phyloP scores from a whole-genome alignment of 2,888 invertebrate species.

The Phytoseiulus persimilis region DNA sequence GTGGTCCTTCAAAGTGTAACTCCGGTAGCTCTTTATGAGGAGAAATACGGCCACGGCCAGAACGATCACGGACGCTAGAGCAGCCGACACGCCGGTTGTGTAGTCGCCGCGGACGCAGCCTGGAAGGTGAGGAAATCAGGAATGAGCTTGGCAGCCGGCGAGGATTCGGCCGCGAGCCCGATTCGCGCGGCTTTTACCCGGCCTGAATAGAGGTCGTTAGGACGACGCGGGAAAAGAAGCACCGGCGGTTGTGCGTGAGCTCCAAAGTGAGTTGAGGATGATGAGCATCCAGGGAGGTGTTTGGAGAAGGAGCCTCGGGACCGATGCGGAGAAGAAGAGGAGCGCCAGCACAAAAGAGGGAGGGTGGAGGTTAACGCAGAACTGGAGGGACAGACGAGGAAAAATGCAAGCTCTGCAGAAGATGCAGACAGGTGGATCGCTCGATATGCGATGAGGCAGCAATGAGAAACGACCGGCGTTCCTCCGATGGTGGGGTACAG shows the following conservation, averaged over 20 bases:
- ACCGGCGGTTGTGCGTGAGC: too few species aligned
- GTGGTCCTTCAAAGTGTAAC: slow-evolving; percentile 17
- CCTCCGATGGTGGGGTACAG: not conserved
- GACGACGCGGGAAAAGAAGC: not conserved
- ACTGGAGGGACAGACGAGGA: not conserved
- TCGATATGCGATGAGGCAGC: not conserved
- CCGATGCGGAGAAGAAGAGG: not conserved
- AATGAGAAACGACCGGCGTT: not conserved
- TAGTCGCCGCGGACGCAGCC: slow-evolving; percentile 37
- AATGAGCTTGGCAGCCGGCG: not conserved
- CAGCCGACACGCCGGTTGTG: slow-evolving; percentile 23
- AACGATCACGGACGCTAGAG: slow-evolving; percentile 23
- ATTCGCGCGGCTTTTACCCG: not conserved
- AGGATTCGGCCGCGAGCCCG: not conserved
- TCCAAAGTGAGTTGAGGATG: not conserved
- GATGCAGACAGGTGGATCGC: not conserved
- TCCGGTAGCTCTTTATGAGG: slow-evolving; percentile 37
- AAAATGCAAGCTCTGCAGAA: not conserved
- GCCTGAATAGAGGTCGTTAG: not conserved
- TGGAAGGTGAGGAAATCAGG: not conserved
- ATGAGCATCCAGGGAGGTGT: not conserved
- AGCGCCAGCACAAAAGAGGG: not conserved
- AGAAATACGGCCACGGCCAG: slow-evolving; percentile 35
- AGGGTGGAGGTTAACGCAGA: not conserved
- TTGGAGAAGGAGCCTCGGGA: not conserved